These are phyloP conservation scores for Galagoides demidoff DNA, from an alignment of 2,797 vertebrate genomes.

Conservation along the genomic window DNA sequence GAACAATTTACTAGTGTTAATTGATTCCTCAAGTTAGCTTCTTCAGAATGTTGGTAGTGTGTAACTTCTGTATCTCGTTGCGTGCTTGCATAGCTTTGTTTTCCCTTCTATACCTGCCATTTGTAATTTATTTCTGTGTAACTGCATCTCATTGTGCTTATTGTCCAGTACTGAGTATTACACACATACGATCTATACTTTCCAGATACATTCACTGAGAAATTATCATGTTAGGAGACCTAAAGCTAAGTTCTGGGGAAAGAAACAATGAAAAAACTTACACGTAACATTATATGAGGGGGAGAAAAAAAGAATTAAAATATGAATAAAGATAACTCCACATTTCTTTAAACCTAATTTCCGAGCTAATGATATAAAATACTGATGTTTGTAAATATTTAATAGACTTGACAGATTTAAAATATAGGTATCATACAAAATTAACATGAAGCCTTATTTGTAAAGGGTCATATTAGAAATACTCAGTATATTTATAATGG, in stretches of 20 bases:
- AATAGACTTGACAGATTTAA: not conserved
- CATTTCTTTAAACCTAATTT: conserved; percentile 11
- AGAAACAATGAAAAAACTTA: not conserved
- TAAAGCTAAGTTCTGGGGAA: not conserved
- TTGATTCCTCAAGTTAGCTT: not conserved
- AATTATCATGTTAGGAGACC: not conserved
- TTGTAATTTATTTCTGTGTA: not conserved
- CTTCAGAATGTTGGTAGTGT: conserved; percentile 10
- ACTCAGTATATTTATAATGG: not conserved
- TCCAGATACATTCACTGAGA: not conserved
- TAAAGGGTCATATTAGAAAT: not conserved
- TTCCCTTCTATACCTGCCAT: not conserved
- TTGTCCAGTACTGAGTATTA: conserved; percentile 7
- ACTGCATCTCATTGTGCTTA: conserved; percentile 32
- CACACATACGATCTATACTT: not conserved
- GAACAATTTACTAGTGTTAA: not conserved
- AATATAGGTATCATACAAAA: conserved; percentile 39
- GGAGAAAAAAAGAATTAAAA: conserved; percentile 23
- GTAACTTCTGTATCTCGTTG: not conserved
- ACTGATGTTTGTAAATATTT: not conserved
- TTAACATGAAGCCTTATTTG: not conserved
- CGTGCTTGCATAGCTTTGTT: conserved; percentile 8
- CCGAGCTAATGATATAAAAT: conserved; percentile 29
- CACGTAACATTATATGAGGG: not conserved
- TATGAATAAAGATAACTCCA: not conserved